phyloP scores from a whole-genome alignment of 2,888 invertebrate genomes.

The Idaea aversata region DNA sequence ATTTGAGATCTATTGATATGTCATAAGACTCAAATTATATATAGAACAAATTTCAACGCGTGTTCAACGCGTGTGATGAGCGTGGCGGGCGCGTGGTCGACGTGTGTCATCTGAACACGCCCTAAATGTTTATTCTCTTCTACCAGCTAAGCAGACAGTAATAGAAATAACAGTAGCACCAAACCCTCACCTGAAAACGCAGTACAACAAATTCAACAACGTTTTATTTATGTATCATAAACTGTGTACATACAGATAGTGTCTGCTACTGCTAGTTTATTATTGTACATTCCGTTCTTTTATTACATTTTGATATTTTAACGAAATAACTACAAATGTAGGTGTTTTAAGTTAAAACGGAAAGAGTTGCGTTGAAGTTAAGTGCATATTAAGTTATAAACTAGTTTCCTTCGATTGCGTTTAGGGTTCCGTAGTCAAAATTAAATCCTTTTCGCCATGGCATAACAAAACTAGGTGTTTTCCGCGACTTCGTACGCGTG shows the following conservation, averaged over 20 bases:
- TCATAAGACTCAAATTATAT: too few species aligned
- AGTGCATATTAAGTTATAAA: background rate
- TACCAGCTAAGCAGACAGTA: background rate
- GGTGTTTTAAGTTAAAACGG: background rate
- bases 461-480: too few species aligned
- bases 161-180: background rate
- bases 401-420: too few species aligned
- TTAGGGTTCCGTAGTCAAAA: too few species aligned
- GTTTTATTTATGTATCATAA: conserved; percentile 15
- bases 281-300: conserved; percentile 15
- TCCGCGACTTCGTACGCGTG: too few species aligned
- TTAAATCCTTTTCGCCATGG: too few species aligned
- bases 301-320: conserved; percentile 2
- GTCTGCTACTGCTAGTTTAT: conserved; percentile 8
- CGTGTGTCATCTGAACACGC: too few species aligned
- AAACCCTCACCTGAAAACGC: conserved; percentile 5
- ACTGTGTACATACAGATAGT: conserved; percentile 19
- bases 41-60: too few species aligned
- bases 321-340: background rate
- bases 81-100: too few species aligned
- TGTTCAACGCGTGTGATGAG: too few species aligned
- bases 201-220: conserved; percentile 9
- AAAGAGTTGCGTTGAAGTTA: background rate
- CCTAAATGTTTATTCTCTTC: background rate
- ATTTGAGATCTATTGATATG: too few species aligned